Evolutionary conservation across 2,888 invertebrate species (phyloP), one percentile per base, ranked within the genome.

Genomic region (Calliopum simillimum): DNA sequence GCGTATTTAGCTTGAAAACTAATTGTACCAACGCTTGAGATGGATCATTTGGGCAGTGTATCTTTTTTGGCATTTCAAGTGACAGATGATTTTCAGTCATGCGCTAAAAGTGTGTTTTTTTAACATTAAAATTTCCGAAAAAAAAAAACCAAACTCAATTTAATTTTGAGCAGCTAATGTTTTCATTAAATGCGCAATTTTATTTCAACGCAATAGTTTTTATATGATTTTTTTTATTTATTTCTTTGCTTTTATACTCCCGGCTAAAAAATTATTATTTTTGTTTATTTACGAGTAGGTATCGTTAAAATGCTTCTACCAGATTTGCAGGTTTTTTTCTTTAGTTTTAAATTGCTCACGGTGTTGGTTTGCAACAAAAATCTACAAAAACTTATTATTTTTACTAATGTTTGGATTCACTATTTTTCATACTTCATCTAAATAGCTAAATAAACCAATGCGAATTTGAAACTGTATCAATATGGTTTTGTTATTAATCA

Each of bases 11-110:
- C n/a, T 11, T 21, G 21, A 14, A 33, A 33, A 33, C 33, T 33
- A 33, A 33, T 21, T 19, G 21, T 21, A 19, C 14, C 47, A 47
- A 47, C 13, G n/a, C 13, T 16, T 16, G 5, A 33, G 33, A 8
- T 33, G 33, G 33, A 49, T 16, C 13, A 49, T 12, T 16, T n/a
- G 8, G 49, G 16, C 13, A 49, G 8, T 33, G 33, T 33, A n/a
- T n/a, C n/a, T 6, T 12, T 16, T 49, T 49, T 2, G 49, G 13
- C 49, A 13, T 49, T 51, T 51, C 51, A 16, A 51, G 14, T 51
- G 51, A 51, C 51, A 21, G 51, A 51, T 51, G 51, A 12, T 51
- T 51, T 51, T 2, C 19, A 51, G 51, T 51, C 51, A 51, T 51
- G 51, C n/a, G 49, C 49, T 12, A n/a, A 16, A 16, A 21, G 2